Percentiles rank a stretch among this genome's conserved stretches.
phyloP scores from a whole-genome alignment of 1,140 invertebrate species.

The Neodiprion pinetum region DNA sequence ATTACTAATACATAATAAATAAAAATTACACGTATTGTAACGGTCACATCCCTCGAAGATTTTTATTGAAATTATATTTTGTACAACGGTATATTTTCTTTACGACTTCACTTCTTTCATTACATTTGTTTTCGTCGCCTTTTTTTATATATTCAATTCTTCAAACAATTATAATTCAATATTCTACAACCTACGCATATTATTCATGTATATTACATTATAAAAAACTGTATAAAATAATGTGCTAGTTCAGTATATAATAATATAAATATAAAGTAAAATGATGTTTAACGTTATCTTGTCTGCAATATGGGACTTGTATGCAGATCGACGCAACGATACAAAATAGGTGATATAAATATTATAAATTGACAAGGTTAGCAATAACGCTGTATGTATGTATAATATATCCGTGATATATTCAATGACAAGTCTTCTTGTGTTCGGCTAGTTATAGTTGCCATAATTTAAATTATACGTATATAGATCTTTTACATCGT shows the following conservation, averaged over 20 bases:
- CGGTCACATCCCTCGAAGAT: neutral
- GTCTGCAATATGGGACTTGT: neutral
- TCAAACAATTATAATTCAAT: neutral
- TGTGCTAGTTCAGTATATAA: neutral
- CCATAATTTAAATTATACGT: no score
- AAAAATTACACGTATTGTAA: neutral
- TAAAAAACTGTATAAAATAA: constrained; percentile 8
- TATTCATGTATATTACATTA: neutral
- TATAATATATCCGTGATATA: neutral
- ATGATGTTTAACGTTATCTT: neutral
- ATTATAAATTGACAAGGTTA: constrained; percentile 3
- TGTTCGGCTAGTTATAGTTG: neutral
- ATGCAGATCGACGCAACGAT: constrained; percentile 2
- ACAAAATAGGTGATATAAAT: constrained; percentile 3
- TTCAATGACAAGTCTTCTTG: neutral
- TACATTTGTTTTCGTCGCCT: no score
- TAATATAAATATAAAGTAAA: neutral
- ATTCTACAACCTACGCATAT: neutral
- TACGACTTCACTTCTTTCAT: neutral
- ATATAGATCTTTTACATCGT: no score
- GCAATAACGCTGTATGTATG: neutral
- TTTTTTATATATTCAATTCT: neutral
- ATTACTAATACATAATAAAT: neutral
- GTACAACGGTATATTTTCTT: constrained; percentile 1
- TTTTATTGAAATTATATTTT: neutral